Conservation (phyloP, 2,888 invertebrate genomes). For the Epistrophe eligans region DNA sequence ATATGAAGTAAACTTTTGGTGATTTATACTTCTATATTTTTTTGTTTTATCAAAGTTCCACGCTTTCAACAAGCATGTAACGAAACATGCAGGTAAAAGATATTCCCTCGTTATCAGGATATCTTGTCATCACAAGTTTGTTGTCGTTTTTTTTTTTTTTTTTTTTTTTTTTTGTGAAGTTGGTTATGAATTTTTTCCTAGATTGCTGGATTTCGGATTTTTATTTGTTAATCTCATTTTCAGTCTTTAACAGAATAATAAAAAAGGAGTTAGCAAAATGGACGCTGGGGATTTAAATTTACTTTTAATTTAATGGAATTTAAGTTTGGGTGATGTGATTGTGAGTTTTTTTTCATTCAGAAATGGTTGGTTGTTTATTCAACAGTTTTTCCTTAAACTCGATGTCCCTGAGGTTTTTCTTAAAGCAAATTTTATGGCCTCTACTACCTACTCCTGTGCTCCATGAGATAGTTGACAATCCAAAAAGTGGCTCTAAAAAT, state of each 20-base stretch:
- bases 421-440: no score
- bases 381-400: no score
- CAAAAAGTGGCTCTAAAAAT: no score
- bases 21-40: conserved; percentile 27
- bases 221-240: conserved; percentile 54
- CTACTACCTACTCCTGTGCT: no score
- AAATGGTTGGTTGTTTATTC: no score
- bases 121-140: conserved; percentile 69
- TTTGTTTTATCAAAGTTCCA: conserved; percentile 16
- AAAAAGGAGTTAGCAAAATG: conserved; percentile 34
- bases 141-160: conserved; percentile 43
- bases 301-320: not conserved
- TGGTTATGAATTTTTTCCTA: not conserved
- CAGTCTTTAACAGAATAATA: conserved; percentile 18
- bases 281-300: conserved; percentile 56
- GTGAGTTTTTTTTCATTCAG: not conserved
- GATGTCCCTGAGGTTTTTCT: no score
- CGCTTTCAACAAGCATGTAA: conserved; percentile 23
- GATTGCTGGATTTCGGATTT: conserved; percentile 17
- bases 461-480: no score
- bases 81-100: conserved; percentile 68
- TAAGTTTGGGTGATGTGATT: not conserved
- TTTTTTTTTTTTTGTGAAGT: conserved; percentile 38
- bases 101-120: conserved; percentile 69
- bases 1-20: conserved; percentile 60